A percentile compares a stretch with the other conserved stretches of the same genome.
These are phyloP conservation scores for Zosterops pallidus DNA, from an alignment of 2,113 vertebrate species.

Conservation along the genomic window DNA sequence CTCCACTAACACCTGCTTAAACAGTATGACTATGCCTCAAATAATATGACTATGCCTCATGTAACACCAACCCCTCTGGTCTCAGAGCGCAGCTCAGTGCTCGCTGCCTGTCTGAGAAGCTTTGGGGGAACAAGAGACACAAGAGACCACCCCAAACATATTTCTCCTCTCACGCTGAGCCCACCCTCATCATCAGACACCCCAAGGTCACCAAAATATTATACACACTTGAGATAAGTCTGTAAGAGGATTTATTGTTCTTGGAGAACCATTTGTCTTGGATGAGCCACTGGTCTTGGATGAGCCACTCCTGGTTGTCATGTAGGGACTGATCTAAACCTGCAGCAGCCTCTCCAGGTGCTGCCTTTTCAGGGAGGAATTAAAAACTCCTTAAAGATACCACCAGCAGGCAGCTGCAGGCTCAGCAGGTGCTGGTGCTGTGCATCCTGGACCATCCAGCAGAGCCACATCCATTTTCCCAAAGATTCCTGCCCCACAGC, in stretches of 20 bases:
- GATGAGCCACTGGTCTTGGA: background rate
- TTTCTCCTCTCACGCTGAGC: background rate
- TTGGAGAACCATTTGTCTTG: background rate
- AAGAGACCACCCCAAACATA: background rate
- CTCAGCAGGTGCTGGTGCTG: background rate
- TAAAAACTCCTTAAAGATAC: background rate
- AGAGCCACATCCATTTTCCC: background rate
- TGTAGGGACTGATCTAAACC: background rate
- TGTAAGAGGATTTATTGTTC: background rate
- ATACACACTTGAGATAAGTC: background rate
- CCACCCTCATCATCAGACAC: background rate
- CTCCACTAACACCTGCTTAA: background rate
- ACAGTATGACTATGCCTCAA: background rate
- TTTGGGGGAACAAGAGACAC: background rate
- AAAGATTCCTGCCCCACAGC: background rate
- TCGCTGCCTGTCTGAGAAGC: background rate
- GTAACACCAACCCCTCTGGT: fast-evolving
- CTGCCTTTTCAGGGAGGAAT: background rate
- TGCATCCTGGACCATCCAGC: background rate
- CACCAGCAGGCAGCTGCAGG: background rate
- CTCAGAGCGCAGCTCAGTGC: background rate
- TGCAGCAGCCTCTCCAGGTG: background rate
- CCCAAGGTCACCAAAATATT: background rate
- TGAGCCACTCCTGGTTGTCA: background rate
- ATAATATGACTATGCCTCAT: background rate